These are phyloP conservation scores for Mesopsocus fuscifrons DNA, from an alignment of 2,888 invertebrate species.

Conservation along the genomic window DNA sequence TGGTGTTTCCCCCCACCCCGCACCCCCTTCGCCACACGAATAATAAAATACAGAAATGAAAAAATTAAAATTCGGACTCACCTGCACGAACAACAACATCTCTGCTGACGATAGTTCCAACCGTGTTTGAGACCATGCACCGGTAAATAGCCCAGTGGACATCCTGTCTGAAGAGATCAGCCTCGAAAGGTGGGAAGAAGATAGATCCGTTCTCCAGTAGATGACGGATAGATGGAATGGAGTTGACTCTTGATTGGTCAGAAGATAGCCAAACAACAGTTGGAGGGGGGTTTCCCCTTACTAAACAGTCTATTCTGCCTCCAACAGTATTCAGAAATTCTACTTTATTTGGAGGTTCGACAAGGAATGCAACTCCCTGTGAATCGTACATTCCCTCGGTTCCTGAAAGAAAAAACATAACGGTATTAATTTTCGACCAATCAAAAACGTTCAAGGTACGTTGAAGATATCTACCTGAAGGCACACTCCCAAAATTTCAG, in stretches of 20 bases:
- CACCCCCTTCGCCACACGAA: no score
- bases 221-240: slow-evolving; percentile 31
- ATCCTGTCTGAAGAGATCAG: slow-evolving; percentile 35
- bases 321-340: slow-evolving; percentile 35
- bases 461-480: no score
- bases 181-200: slow-evolving; percentile 33
- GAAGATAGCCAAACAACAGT: slow-evolving; percentile 33
- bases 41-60: not conserved
- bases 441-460: no score
- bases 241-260: slow-evolving; percentile 30
- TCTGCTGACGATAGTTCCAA: slow-evolving; percentile 32
- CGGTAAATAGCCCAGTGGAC: slow-evolving; percentile 35
- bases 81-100: slow-evolving; percentile 33
- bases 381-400: slow-evolving; percentile 31
- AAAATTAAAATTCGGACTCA: slow-evolving; percentile 17
- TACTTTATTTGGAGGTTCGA: slow-evolving; percentile 31
- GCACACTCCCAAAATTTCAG: no score
- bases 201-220: slow-evolving; percentile 33
- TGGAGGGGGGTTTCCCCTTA: slow-evolving; percentile 32
- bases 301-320: slow-evolving; percentile 31
- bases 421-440: no score
- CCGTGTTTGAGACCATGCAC: slow-evolving; percentile 31
- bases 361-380: slow-evolving; percentile 33
- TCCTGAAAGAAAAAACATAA: slow-evolving; percentile 17
- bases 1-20: no score